A percentile compares a stretch with the other conserved stretches of the same genome.
Evolutionary conservation across 2,888 invertebrate genomes (phyloP).

Genomic region (Ophion costatus): DNA sequence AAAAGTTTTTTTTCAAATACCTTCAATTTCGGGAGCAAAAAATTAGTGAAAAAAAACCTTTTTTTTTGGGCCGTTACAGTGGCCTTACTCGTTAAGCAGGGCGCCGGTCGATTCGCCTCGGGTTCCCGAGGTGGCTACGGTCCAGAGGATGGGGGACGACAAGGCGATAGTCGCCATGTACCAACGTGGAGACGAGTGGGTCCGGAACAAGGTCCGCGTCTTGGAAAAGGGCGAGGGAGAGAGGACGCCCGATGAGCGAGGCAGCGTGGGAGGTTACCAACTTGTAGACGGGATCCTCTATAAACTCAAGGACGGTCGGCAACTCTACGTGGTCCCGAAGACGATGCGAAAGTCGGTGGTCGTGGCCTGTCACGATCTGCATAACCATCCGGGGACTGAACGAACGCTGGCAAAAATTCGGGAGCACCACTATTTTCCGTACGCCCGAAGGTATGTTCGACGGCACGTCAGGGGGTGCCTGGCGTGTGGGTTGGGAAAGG

Average conservation of each 20-base stretch:
- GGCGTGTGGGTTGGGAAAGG: not conserved
- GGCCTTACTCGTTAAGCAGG: too few relatives aligned
- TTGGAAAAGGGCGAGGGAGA: not conserved
- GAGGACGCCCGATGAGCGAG: not conserved
- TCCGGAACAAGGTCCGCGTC: not conserved
- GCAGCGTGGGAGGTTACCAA: not conserved
- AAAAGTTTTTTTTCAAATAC: too few relatives aligned
- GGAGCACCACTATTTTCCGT: slow-evolving; percentile 31
- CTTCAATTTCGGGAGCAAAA: too few relatives aligned
- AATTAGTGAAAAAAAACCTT: too few relatives aligned
- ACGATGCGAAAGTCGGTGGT: slow-evolving; percentile 1
- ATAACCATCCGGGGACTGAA: slow-evolving; percentile 13
- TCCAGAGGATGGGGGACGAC: slow-evolving; percentile 47
- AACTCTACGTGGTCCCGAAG: not conserved
- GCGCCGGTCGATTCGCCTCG: too few relatives aligned
- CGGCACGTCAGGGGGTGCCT: slow-evolving; percentile 9
- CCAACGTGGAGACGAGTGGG: not conserved
- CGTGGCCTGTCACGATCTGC: slow-evolving; percentile 9
- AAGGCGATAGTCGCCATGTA: not conserved
- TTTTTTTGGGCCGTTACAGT: too few relatives aligned
- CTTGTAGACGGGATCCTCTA: slow-evolving; percentile 14
- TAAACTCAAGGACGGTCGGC: not conserved
- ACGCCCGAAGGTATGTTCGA: not conserved
- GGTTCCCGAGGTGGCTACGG: slow-evolving; percentile 29
- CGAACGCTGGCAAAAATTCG: not conserved